Conservation (phyloP, 2,888 invertebrate species). For the Rotaria magnacalcarata region DNA sequence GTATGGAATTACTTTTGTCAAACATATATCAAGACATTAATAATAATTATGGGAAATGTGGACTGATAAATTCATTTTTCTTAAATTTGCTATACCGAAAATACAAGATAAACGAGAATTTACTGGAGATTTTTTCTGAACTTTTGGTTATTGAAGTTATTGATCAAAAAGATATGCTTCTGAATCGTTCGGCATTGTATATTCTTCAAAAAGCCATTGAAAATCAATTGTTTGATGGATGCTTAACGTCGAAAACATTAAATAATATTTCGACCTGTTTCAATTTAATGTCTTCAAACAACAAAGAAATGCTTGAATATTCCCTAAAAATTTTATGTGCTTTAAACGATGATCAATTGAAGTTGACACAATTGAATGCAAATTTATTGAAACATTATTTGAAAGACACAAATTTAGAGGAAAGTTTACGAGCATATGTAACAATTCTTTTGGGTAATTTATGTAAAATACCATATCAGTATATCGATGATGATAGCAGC, state of each 20-base stretch:
- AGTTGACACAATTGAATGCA: neutral
- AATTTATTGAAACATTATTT: neutral
- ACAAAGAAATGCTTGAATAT: slow-evolving; percentile 13
- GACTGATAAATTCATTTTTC: neutral
- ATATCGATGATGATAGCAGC: neutral
- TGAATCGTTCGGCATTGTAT: neutral
- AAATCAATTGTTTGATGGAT: neutral
- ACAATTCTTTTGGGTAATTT: slow-evolving; percentile 3
- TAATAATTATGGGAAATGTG: neutral
- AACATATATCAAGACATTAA: neutral
- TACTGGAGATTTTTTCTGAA: neutral
- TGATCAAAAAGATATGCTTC: neutral
- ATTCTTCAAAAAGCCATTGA: neutral
- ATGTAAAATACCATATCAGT: neutral
- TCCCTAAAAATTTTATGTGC: neutral
- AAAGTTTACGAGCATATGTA: neutral
- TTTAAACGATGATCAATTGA: slow-evolving; percentile 18
- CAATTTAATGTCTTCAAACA: neutral
- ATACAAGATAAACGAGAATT: neutral
- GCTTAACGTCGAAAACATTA: neutral
- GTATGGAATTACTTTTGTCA: neutral
- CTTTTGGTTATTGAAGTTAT: neutral
- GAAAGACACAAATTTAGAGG: neutral
- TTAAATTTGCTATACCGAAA: neutral
- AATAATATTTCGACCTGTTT: neutral